Evolutionary conservation across 2,797 vertebrate species (phyloP).

Genomic region (Fringilla coelebs): DNA sequence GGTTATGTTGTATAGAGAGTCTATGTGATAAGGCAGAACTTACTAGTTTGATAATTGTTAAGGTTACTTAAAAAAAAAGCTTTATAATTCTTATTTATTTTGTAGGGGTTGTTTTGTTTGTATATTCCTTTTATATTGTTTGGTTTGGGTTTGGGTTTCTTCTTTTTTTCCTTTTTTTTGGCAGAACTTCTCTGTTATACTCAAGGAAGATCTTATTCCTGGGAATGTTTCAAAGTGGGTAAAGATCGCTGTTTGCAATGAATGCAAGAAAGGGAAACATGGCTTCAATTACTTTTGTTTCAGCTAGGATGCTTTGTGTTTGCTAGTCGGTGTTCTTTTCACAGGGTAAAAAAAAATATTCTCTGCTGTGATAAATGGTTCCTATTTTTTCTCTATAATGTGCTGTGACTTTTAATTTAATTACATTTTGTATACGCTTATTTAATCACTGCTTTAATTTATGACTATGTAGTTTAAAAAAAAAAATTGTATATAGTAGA

Average conservation of each 20-base stretch:
- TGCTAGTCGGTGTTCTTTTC: conserved; percentile 88
- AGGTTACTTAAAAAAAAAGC: conserved; percentile 88
- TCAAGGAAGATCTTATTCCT: conserved; percentile 86
- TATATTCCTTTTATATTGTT: conserved; percentile 51
- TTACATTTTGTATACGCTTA: conserved; percentile 88
- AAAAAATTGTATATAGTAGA: conserved; percentile 94
- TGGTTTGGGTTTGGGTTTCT: conserved; percentile 27
- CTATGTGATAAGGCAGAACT: conserved; percentile 94
- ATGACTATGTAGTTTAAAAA: conserved; percentile 88
- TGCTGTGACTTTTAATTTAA: conserved; percentile 94
- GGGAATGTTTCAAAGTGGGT: conserved; percentile 73
- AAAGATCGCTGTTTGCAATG: conserved; percentile 76
- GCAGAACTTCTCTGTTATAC: conserved; percentile 84
- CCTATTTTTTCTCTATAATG: conserved; percentile 88
- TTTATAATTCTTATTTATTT: conserved; percentile 95
- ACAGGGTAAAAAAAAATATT: conserved; percentile 94
- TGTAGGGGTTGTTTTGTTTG: conserved; percentile 77
- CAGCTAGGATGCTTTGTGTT: conserved; percentile 81
- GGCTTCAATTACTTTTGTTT: conserved; percentile 78
- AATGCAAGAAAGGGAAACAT: conserved; percentile 79
- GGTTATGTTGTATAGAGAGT: conserved; percentile 95
- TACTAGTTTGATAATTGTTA: conserved; percentile 91
- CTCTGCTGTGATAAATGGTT: conserved; percentile 92
- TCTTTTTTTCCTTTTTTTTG: conserved; percentile 5
- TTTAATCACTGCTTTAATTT: conserved; percentile 94